Conservation (phyloP, 2,888 invertebrate genomes). For the Diarsia brunnea region DNA sequence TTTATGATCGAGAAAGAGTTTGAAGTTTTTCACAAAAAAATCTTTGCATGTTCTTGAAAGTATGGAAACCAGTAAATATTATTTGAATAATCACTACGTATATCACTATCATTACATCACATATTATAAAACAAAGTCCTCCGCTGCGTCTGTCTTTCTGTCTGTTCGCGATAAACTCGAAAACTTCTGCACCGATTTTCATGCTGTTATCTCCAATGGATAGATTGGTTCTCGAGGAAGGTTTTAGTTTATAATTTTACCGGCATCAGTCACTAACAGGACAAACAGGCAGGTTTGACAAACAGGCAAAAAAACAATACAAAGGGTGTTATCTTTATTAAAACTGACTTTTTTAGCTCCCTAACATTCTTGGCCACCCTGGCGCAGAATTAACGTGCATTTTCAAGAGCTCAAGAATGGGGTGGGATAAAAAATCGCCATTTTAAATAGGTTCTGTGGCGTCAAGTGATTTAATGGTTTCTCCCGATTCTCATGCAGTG, state of each 20-base stretch:
- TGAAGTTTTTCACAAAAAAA: background rate
- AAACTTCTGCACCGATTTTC: too few species aligned
- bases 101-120: too few species aligned
- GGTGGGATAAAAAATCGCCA: slow-evolving; percentile 86
- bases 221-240: too few species aligned
- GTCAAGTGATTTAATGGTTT: slow-evolving; percentile 89
- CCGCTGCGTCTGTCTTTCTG: too few species aligned
- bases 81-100: background rate
- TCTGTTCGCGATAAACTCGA: too few species aligned
- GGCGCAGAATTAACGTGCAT: slow-evolving; percentile 57
- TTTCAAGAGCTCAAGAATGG: slow-evolving; percentile 64
- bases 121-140: too few species aligned
- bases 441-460: slow-evolving; percentile 88
- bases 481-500: slow-evolving; percentile 83
- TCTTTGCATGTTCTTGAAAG: background rate
- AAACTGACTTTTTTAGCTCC: background rate
- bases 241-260: too few species aligned
- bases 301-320: background rate
- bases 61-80: background rate
- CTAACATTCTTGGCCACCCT: slow-evolving; percentile 31
- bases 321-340: background rate
- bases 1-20: background rate
- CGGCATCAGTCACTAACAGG: too few species aligned
- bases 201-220: too few species aligned
- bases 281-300: too few species aligned